These are phyloP conservation scores for Psephotus haematonotus DNA, from an alignment of 2,113 vertebrate species.

Conservation along the genomic window DNA sequence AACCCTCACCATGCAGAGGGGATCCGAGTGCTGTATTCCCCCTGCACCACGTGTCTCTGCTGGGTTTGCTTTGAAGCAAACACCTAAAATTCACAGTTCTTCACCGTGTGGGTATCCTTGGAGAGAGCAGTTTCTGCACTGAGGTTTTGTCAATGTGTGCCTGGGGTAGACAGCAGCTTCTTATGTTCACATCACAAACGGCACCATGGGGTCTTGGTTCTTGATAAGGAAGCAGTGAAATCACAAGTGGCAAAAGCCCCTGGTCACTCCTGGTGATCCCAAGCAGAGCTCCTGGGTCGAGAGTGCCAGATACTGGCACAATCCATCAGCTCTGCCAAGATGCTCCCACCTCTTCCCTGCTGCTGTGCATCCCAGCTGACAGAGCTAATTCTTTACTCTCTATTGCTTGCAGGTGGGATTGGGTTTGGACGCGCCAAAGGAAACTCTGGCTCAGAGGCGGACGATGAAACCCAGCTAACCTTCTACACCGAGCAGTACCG, in stretches of 20 bases:
- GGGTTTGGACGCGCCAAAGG: constrained; percentile 87
- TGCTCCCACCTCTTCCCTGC: not conserved
- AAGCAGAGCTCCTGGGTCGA: not conserved
- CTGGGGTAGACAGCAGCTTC: not conserved
- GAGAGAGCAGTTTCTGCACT: not conserved
- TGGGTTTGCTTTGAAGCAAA: not conserved
- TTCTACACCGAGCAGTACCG: constrained; percentile 94
- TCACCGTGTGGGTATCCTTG: not conserved
- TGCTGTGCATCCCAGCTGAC: not conserved
- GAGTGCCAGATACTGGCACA: accelerated
- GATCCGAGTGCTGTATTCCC: accelerated
- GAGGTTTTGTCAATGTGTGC: not conserved
- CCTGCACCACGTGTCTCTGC: accelerated
- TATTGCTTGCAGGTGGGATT: constrained; percentile 71
- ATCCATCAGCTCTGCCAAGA: not conserved
- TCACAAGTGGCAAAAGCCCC: not conserved
- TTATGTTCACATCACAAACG: accelerated
- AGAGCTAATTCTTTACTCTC: constrained; percentile 10
- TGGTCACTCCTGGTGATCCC: not conserved
- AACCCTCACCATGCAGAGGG: accelerated
- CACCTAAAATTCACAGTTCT: not conserved
- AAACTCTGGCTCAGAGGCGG: constrained; percentile 90
- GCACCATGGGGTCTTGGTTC: not conserved
- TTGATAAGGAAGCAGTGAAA: not conserved
- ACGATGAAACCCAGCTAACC: constrained; percentile 91